These are phyloP conservation scores for Ochotona princeps DNA, from an alignment of 2,113 vertebrate genomes.

Conservation along the genomic window DNA sequence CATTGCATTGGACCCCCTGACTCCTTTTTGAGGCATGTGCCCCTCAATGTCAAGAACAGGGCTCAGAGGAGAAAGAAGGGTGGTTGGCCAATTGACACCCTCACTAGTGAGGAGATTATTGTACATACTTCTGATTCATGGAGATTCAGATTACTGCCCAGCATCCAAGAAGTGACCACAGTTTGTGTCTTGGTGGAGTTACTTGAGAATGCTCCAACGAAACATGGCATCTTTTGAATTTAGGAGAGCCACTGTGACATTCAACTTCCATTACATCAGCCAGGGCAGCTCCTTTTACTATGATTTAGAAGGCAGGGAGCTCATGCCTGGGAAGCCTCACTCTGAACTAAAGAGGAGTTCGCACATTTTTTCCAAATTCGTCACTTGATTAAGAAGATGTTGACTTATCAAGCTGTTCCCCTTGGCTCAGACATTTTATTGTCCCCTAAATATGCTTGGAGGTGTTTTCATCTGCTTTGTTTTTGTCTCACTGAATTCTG, in stretches of 20 bases:
- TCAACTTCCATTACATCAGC: not conserved
- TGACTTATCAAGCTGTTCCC: not conserved
- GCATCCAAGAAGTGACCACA: not conserved
- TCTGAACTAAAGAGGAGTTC: not conserved
- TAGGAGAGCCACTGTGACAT: not conserved
- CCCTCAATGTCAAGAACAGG: not conserved
- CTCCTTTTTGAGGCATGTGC: not conserved
- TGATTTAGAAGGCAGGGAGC: conserved; percentile 10
- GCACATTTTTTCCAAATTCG: not conserved
- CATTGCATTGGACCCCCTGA: not conserved
- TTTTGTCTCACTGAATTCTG: not conserved
- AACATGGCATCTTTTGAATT: conserved; percentile 31
- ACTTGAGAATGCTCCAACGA: not conserved
- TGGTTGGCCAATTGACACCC: not conserved
- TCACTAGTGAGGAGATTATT: not conserved
- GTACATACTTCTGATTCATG: not conserved
- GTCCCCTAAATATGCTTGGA: not conserved
- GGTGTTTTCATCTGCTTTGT: not conserved
- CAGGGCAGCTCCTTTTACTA: not conserved
- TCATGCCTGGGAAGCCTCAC: conserved; percentile 25
- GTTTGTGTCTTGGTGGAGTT: not conserved
- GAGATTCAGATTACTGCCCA: not conserved
- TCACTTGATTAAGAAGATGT: conserved; percentile 31
- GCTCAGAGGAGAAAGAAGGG: not conserved
- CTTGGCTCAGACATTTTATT: not conserved